Evolutionary conservation across 2,113 vertebrate genomes (phyloP).

Genomic region (Ursus arctos): DNA sequence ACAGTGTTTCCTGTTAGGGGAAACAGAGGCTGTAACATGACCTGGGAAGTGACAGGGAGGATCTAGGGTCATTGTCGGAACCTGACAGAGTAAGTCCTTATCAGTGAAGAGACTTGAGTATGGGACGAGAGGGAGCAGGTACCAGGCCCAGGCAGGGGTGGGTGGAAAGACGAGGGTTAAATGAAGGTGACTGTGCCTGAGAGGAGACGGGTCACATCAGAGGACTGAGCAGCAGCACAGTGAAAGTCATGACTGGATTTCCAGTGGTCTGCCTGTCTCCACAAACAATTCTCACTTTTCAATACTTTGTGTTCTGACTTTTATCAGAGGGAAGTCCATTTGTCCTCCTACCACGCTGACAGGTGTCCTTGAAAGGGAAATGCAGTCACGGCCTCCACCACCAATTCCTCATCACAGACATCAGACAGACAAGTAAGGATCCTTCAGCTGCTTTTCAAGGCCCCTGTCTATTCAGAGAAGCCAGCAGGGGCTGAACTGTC

Average conservation of each 20-base stretch:
- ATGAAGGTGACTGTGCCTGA: not conserved
- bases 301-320: constrained; percentile 67
- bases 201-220: not conserved
- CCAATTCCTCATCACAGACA: constrained; percentile 97
- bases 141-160: not conserved
- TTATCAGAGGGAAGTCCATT: constrained; percentile 93
- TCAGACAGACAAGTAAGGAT: constrained; percentile 93
- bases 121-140: not conserved
- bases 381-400: constrained; percentile 91
- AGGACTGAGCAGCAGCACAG: not conserved
- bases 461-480: not conserved
- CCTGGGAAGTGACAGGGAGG: not conserved
- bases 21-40: not conserved
- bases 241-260: not conserved
- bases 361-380: constrained; percentile 94
- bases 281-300: not conserved
- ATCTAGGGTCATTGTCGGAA: not conserved
- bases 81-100: not conserved
- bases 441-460: constrained; percentile 35
- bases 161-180: not conserved
- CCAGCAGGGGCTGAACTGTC: not conserved
- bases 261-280: not conserved
- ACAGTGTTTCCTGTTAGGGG: not conserved
- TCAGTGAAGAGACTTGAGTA: not conserved
- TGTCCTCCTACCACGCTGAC: constrained; percentile 94